Conservation (phyloP, 2,888 invertebrate genomes). For the Aporophyla lueneburgensis region DNA sequence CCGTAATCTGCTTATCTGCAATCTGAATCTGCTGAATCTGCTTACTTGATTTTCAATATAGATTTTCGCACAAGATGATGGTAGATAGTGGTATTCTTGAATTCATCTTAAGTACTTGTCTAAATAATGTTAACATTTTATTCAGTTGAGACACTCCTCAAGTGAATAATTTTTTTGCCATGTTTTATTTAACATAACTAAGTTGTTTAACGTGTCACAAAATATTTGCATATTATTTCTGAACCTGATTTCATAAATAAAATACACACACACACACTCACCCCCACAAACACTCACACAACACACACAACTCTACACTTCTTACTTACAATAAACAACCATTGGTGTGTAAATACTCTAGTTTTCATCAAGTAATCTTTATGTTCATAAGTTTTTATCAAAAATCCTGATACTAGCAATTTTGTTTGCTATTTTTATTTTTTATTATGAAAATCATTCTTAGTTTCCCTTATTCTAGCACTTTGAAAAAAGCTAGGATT, state of each 20-base stretch:
- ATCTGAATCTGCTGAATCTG: too few species aligned
- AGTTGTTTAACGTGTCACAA: not conserved
- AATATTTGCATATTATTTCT: not conserved
- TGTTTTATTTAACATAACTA: too few species aligned
- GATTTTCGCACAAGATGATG: not conserved
- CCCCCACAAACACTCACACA: too few species aligned
- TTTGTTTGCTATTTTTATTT: too few species aligned
- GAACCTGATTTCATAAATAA: not conserved
- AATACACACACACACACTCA: too few species aligned
- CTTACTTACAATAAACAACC: too few species aligned
- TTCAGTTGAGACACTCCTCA: not conserved
- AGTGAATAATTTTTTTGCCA: too few species aligned
- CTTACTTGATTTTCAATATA: slow-evolving; percentile 1
- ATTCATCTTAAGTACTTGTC: slow-evolving; percentile 3
- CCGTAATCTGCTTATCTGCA: slow-evolving; percentile 24
- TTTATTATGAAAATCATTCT: not conserved
- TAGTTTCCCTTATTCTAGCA: not conserved
- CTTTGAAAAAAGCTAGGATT: not conserved
- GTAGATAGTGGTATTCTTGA: not conserved
- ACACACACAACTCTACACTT: too few species aligned
- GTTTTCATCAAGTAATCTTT: too few species aligned
- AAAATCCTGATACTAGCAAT: not conserved
- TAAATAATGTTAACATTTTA: not conserved
- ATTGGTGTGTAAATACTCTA: too few species aligned
- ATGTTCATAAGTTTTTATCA: not conserved